A percentile compares a stretch with the other conserved stretches of the same genome.
These are phyloP conservation scores for Heliangelus exortis DNA, from an alignment of 2,797 vertebrate genomes.

Conservation along the genomic window DNA sequence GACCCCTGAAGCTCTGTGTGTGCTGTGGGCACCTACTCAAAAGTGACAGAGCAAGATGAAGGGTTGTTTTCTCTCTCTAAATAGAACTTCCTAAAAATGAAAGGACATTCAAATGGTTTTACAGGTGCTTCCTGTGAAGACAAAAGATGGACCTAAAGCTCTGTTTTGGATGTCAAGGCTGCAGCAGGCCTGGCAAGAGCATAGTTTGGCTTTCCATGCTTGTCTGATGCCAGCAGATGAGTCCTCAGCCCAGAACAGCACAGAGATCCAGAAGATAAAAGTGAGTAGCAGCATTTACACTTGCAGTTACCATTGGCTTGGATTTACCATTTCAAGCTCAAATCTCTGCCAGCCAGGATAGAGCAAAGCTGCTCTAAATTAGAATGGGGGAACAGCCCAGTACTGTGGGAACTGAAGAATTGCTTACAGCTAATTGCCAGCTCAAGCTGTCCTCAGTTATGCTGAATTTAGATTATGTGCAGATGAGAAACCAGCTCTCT, in stretches of 20 bases:
- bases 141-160: neutral
- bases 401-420: neutral
- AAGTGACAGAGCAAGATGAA: neutral
- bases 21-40: neutral
- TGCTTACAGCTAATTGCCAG: neutral
- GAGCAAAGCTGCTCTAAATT: neutral
- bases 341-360: neutral
- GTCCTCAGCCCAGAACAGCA: neutral
- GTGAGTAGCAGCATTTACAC: slow-evolving; percentile 54
- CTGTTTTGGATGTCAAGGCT: slow-evolving; percentile 72
- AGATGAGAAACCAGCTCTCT: neutral
- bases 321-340: neutral
- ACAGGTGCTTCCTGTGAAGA: slow-evolving; percentile 50
- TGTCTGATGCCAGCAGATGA: slow-evolving; percentile 47
- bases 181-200: slow-evolving; percentile 78
- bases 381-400: neutral
- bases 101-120: slow-evolving; percentile 14
- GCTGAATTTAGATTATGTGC: neutral
- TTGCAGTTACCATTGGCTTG: neutral
- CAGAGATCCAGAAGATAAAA: neutral
- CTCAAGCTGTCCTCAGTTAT: neutral
- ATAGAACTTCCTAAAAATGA: neutral
- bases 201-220: slow-evolving; percentile 73
- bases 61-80: neutral
- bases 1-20: neutral